A percentile compares a stretch with the other conserved stretches of the same genome.
These are phyloP conservation scores for Neotoxoptera formosana DNA, from an alignment of 1,140 invertebrate genomes.

Conservation along the genomic window DNA sequence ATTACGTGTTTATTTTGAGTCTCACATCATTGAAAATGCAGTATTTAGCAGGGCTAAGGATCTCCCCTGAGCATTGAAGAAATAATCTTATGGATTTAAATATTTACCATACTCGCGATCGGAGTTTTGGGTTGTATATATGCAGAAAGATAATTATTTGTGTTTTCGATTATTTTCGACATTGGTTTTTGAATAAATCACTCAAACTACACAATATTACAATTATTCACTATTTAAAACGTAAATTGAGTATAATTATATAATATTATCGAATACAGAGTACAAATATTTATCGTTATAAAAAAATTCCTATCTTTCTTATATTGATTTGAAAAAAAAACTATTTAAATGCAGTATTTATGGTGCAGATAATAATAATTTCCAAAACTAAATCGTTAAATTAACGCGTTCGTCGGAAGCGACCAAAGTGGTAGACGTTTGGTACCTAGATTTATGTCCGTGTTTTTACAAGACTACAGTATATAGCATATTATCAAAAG, in stretches of 20 bases:
- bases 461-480: neutral
- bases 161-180: conserved; percentile 2
- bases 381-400: neutral
- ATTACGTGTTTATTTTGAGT: neutral
- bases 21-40: neutral
- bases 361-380: neutral
- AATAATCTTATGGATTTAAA: neutral
- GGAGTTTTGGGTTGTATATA: neutral
- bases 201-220: neutral
- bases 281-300: neutral
- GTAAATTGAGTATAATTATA: neutral
- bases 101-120: neutral
- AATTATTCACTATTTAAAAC: neutral
- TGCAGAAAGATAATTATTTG: too few relatives aligned
- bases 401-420: neutral
- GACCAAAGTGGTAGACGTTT: too few relatives aligned
- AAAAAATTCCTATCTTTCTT: neutral
- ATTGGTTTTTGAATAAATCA: neutral
- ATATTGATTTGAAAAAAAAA: neutral
- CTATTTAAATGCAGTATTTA: neutral
- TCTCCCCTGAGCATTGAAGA: neutral
- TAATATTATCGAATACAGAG: neutral
- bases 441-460: neutral
- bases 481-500: neutral
- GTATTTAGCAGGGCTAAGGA: neutral